Evolutionary conservation across 2,888 invertebrate species (phyloP).

Genomic region (Sympetrum striolatum): DNA sequence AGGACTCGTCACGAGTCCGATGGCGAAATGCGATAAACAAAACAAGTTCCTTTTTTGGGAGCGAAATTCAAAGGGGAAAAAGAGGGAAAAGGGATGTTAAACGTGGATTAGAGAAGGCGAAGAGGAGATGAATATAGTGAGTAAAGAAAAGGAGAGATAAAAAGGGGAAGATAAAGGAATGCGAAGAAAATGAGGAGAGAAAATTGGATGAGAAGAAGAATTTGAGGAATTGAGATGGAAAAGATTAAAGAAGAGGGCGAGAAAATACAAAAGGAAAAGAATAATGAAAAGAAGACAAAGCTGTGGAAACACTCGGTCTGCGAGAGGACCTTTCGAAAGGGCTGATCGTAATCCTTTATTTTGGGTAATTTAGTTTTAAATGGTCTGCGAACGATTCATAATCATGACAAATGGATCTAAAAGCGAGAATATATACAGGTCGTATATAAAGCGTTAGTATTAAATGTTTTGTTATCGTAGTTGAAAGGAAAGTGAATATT

Average conservation of each 20-base stretch:
- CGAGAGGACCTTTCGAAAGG: background rate
- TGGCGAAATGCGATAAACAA: background rate
- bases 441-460: too few relatives aligned
- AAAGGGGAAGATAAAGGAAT: background rate
- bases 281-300: too few relatives aligned
- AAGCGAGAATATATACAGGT: too few relatives aligned
- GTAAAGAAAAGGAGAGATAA: background rate
- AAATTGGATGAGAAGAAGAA: background rate
- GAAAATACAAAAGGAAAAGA: background rate
- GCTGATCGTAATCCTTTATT: too few relatives aligned
- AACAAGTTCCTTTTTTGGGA: background rate
- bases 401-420: too few relatives aligned
- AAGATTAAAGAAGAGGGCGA: background rate
- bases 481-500: too few relatives aligned
- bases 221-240: background rate
- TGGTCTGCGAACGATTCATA: too few relatives aligned
- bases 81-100: too few relatives aligned
- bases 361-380: too few relatives aligned
- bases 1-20: background rate
- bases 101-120: background rate
- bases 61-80: too few relatives aligned
- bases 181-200: background rate
- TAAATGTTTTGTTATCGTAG: too few relatives aligned
- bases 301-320: background rate
- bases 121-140: background rate